Evolutionary conservation across 2,113 vertebrate genomes (phyloP).

Genomic region (Mus musculus): GRCm39 chr2:41759001-41759500

Average conservation of each 20-base stretch:
- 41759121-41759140: not conserved
- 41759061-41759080: not conserved
- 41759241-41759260: no score
- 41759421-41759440: not conserved
- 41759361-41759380: not conserved
- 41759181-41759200: no score
- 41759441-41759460: not conserved
- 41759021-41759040: not conserved
- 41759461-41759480: not conserved
- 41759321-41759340: not conserved
- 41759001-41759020: not conserved
- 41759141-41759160: not conserved
- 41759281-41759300: not conserved
- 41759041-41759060: not conserved
- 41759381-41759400: not conserved
- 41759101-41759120: not conserved
- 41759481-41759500: no score
- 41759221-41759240: not conserved
- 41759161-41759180: not conserved
- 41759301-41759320: not conserved
- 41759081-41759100: not conserved
- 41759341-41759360: not conserved
- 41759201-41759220: not conserved
- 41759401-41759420: not conserved
- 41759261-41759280: not conserved